Evolutionary conservation across 2,888 invertebrate species (phyloP), one percentile per base, ranked within the genome.

Genomic region (Crocallis elinguaria): DNA sequence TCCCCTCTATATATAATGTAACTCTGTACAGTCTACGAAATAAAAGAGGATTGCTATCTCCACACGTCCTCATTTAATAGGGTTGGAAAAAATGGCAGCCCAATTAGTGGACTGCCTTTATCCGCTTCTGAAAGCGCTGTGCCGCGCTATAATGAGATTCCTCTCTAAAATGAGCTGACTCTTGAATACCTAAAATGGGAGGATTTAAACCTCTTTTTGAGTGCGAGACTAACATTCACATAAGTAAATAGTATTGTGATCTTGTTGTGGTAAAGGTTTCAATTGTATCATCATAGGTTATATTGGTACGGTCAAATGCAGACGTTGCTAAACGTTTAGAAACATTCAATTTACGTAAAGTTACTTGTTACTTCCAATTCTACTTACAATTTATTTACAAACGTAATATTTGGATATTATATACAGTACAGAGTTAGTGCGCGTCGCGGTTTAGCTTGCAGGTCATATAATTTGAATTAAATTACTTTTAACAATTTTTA

Each of bases 141-240:
- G 29, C 29, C 29, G 29, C 29, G 23, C 36, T 44, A 45, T 62
- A 57, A 55, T 57, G 57, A 59, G 57, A 57, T 59, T 62, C 46
- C 56, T 32, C 32, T 32, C 30, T 32, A 36, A 53, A 46, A 48
- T 48, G 46, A 51, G 58, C 49, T 50, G 53, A 56, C 46, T 57
- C 45, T 53, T 53, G 48, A 36, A 53, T 59, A 49, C 57, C 56
- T 49, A 36, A 54, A 49, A 55, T 48, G 44, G 8, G 25, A 25
- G n/a, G 21, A 21, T 39, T 48, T 29, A 48, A 38, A 25, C 37
- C 32, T 21, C 33, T 45, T 54, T 52, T 36, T 36, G 30, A 38
- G 43, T 30, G 30, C 27, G 32, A 36, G 27, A 13, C 8, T 16
- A 33, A 19, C 27, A 29, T 36, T 27, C 9, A 41, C 6, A 16